phyloP scores from a whole-genome alignment of 2,888 invertebrate species.

The Rhaphigaster nebulosa region DNA sequence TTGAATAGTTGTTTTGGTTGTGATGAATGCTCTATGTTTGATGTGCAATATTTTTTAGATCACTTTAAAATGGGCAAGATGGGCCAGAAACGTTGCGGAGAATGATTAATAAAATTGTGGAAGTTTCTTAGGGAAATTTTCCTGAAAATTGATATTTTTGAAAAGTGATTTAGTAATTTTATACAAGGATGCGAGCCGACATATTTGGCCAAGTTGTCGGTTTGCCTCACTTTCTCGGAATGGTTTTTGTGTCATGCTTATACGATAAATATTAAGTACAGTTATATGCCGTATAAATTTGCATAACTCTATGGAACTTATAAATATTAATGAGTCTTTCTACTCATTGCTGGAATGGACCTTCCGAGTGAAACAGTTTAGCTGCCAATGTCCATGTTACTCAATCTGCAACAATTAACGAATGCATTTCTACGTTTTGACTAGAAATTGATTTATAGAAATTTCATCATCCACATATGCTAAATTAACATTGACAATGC shows the following conservation, averaged over 20 bases:
- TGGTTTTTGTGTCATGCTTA: slow-evolving; percentile 21
- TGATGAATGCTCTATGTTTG: too few species aligned
- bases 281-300: slow-evolving; percentile 29
- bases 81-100: too few species aligned
- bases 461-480: too few species aligned
- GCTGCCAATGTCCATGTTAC: neutral
- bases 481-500: too few species aligned
- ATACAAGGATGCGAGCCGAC: neutral
- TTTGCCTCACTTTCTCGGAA: slow-evolving; percentile 19
- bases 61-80: too few species aligned
- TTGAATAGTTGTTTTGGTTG: too few species aligned
- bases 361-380: neutral
- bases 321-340: slow-evolving; percentile 35
- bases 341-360: slow-evolving; percentile 5
- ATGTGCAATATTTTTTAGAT: too few species aligned
- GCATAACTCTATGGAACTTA: neutral
- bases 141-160: too few species aligned
- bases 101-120: too few species aligned
- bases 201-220: neutral
- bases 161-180: neutral
- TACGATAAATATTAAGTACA: slow-evolving; percentile 27
- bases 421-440: neutral
- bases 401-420: neutral
- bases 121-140: too few species aligned
- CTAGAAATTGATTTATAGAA: too few species aligned